Base-by-base conservation (phyloP, 2,888 invertebrate species). In the Junonia oenone region DNA sequence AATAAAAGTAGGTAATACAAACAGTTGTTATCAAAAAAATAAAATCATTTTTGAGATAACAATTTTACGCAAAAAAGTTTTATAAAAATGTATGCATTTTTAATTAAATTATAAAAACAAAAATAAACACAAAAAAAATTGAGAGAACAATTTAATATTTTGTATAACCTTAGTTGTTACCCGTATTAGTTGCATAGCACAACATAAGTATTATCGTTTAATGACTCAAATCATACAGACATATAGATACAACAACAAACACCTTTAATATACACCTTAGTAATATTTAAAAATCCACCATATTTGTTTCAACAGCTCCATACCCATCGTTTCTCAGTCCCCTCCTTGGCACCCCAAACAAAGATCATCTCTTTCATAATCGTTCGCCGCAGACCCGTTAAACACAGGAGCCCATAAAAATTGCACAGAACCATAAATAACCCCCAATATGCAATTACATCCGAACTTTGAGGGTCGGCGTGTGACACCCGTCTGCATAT, bases 371-470 rank as follows among this genome's bases (percentile, higher is more conserved):
- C 73, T 73, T 76, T 80, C 76, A 76, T 82, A 83, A 84, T 83
- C 83, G 80, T 80, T 81, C 71, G 67, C 67, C 67, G 75, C 84
- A 82, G 79, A 76, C 77, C 75, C 84, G 85, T 86, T 86, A 87
- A 85, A 76, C 75, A 81, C 87, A 87, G 83, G 68, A 75, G 75
- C 71, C 80, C 72, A 83, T 86, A 86, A 87, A 87, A 87, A 82
- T 86, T 78, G 80, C 75, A 74, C 75, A 74, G 79, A 76, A 71
- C 77, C 81, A 86, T 87, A 87, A 86, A 86, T 86, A 81, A 73
- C 73, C 71, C 66, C 60, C 71, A 69, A 77, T 81, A 83, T 84
- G 80, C 81, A 79, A 83, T 86, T 84, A 85, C 69, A 72, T 63
- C 58, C 59, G 65, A 62, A 2, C 60, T 59, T 65, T 54, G 64